Evolutionary conservation across 2,113 vertebrate species (phyloP), one percentile per base, ranked within the genome.

Genomic region (Erinaceus europaeus): DNA sequence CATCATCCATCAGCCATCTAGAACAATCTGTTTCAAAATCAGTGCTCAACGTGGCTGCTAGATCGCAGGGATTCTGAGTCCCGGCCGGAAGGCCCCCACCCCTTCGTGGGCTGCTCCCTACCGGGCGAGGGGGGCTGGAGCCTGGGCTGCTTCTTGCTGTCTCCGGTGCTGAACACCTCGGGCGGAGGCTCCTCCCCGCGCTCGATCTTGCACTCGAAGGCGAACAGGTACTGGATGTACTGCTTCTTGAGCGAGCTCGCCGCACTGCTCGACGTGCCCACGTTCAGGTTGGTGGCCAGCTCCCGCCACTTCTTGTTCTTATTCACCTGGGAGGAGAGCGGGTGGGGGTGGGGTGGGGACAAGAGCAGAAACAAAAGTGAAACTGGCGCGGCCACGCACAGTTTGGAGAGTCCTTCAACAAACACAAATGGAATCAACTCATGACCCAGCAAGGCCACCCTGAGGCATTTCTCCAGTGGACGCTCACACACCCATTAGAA

Each of bases 291-390:
- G 92, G 97, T 97, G 85, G 98, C 97, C 95, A 99, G 97, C 96
- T 99, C 99, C 17, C 98, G 98, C 99, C 99, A 99, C 96, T 99
- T 99, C 96, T 99, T 99, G 97, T 99, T 99, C 97, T 99, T 99
- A 97, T 99, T 99, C 87, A 99, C 98, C 99, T 99, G 96, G 72
- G 52, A 23, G 10, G 52, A 6, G 52, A n/a, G n/a, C n/a, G 52
- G 14, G 52, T 9, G 52, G 15, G 18, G 50, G 14, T 6, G 14
- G 5, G 8, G 52, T 53, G 52, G 52, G 25, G 52, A 55, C 15
- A 55, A 55, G 25, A 50, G 20, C 20, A 50, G 18, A 17, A 89
- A 93, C 90, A 65, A 94, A 91, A 55, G n/a, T n/a, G n/a, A n/a
- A n/a, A n/a, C n/a, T n/a, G n/a, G n/a, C n/a, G n/a, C n/a, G n/a